Evolutionary conservation across 2,888 invertebrate species (phyloP).

Genomic region (Mimachlamys varia): DNA sequence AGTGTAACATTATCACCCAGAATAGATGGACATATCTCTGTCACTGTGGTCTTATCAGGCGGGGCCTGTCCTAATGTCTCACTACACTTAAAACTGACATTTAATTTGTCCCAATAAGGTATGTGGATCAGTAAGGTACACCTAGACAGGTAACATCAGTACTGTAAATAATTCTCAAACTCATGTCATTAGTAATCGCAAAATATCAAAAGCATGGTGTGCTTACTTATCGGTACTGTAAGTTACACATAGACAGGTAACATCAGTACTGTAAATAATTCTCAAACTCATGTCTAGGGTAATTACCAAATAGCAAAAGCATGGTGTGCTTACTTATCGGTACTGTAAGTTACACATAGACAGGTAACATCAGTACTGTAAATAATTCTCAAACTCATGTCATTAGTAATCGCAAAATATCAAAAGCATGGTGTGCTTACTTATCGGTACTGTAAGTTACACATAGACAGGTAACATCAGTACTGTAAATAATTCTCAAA

Average conservation of each 20-base stretch:
- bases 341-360: neutral
- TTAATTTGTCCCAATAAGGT: constrained; percentile 29
- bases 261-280: neutral
- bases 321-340: no score
- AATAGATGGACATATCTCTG: neutral
- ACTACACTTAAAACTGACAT: constrained; percentile 16
- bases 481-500: neutral
- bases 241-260: no score
- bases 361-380: neutral
- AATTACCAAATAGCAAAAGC: no score
- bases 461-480: no score
- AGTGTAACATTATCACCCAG: neutral
- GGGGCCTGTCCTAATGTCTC: neutral
- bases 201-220: no score
- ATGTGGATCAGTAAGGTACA: neutral
- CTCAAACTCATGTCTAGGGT: neutral
- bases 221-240: no score
- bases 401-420: no score
- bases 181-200: no score
- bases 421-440: no score
- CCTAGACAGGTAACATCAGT: neutral
- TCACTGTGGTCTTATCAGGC: neutral
- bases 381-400: neutral
- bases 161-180: neutral
- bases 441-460: no score